Evolutionary conservation across 2,888 invertebrate species (phyloP), one percentile per base, ranked within the genome.

Genomic region (Eupithecia exiguata): DNA sequence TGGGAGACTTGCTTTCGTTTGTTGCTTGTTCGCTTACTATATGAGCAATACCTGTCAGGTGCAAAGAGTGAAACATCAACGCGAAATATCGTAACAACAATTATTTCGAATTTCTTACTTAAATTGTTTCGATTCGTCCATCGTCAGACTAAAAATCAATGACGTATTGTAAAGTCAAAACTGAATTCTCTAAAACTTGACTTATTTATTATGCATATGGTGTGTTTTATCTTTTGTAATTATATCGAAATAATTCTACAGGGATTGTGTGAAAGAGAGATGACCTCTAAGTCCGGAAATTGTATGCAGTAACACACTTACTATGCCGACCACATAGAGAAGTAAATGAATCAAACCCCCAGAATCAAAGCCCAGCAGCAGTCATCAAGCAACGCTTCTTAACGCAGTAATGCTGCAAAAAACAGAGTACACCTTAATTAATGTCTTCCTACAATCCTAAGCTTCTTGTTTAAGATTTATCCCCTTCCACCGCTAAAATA

Each of bases 391-490:
- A 58, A 25, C 14, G 58, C 58, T 58, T 9, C 58, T 25, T 58
- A 58, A 58, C 74, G 69, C 80, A 65, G 65, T 46, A 46, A 70
- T 62, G 75, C 75, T 80, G 80, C 82, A 86, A 88, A 87, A 85
- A 87, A 81, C 78, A 82, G 75, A 78, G 78, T 74, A 83, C 78
- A 74, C 70, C 79, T 83, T 86, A 88, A 90, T 88, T 86, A 89
- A 88, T 86, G 86, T 77, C 88, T 89, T 89, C 90, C 89, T 87
- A 87, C 78, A 65, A 78, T 83, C 81, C 65, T 65, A 65, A 38
- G 65, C 77, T 77, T 81, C 80, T 80, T 83, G 82, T 84, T 58
- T 43, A 58, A 58, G 80, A 89, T 88, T 84, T 86, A 87, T 84
- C 81, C 78, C 78, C 79, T 80, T 81, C 78, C 77, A 76, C 77